A percentile compares a stretch with the other conserved stretches of the same genome.
Evolutionary conservation across 2,888 invertebrate species (phyloP).

Genomic region (Pemphredon lugubris): DNA sequence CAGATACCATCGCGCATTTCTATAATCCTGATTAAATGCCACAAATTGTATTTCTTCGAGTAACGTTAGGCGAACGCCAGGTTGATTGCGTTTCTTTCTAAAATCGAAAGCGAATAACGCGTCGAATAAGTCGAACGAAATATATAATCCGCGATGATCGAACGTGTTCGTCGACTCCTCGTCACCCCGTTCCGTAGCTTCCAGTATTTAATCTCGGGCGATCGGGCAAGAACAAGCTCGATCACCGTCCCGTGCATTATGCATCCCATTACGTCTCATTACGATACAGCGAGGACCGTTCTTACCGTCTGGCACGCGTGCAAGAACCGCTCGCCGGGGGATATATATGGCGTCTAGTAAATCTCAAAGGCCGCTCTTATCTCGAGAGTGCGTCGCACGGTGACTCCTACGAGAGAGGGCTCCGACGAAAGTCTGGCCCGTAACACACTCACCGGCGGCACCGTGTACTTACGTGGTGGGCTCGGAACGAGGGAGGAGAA

Average conservation of each 20-base stretch:
- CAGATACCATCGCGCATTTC: too few relatives aligned
- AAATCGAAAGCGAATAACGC: too few relatives aligned
- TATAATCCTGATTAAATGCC: too few relatives aligned
- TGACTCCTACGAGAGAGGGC: conserved; percentile 27
- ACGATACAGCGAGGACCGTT: neutral
- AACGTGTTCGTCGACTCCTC: too few relatives aligned
- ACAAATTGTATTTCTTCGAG: too few relatives aligned
- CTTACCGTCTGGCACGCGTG: neutral
- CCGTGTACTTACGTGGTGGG: conserved; percentile 16
- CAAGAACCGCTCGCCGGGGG: neutral
- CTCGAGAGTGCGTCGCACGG: conserved; percentile 33
- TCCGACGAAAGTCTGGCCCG: conserved; percentile 38
- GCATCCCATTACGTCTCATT: too few relatives aligned
- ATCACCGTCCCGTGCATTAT: neutral
- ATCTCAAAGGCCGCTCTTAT: conserved; percentile 50
- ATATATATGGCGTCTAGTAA: conserved; percentile 28
- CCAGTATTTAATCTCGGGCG: too few relatives aligned
- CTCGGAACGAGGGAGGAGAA: conserved; percentile 42
- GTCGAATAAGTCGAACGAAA: too few relatives aligned
- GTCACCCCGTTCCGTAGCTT: too few relatives aligned
- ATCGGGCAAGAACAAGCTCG: neutral
- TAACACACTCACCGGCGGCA: conserved; percentile 13
- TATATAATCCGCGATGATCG: too few relatives aligned
- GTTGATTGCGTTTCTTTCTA: too few relatives aligned
- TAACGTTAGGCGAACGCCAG: too few relatives aligned